Evolutionary conservation across 30 jellyfish, hydroid and myxozoan species (phyloP).

Genomic region (Turritopsis rubra): DNA sequence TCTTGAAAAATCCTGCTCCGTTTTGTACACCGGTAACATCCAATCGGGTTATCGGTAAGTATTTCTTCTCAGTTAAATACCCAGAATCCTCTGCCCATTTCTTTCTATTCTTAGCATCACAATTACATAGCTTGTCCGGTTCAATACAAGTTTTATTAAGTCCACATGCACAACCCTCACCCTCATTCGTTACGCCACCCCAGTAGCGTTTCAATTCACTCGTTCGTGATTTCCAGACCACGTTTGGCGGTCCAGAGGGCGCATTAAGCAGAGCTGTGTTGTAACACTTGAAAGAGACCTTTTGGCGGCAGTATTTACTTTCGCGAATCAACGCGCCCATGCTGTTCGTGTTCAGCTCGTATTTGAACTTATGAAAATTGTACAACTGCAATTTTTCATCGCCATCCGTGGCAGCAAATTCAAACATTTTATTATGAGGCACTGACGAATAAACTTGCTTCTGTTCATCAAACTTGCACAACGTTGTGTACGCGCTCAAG

Average conservation of each 20-base stretch:
- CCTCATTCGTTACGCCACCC: slow-evolving; percentile 88
- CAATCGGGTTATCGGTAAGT: slow-evolving; percentile 60
- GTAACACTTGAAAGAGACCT: slow-evolving; percentile 55
- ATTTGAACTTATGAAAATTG: slow-evolving; percentile 43
- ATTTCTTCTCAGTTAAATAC: slow-evolving; percentile 54
- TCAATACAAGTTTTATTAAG: slow-evolving; percentile 52
- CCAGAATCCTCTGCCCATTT: slow-evolving; percentile 79
- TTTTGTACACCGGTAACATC: slow-evolving; percentile 55
- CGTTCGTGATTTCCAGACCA: slow-evolving; percentile 59
- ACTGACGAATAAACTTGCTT: slow-evolving; percentile 43
- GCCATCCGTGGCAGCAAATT: slow-evolving; percentile 47
- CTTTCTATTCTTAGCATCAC: slow-evolving; percentile 62
- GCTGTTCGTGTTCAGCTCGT: slow-evolving; percentile 52
- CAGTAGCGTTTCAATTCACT: slow-evolving; percentile 60
- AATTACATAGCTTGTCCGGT: slow-evolving; percentile 61
- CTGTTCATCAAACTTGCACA: slow-evolving; percentile 33
- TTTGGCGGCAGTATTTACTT: slow-evolving; percentile 63
- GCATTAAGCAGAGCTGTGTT: slow-evolving; percentile 57
- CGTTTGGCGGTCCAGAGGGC: slow-evolving; percentile 78
- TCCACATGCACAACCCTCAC: slow-evolving; percentile 84
- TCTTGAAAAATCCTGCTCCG: slow-evolving; percentile 46
- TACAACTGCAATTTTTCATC: slow-evolving; percentile 38
- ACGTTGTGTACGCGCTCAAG: slow-evolving; percentile 30
- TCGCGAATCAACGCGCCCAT: slow-evolving; percentile 59
- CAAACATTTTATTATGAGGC: slow-evolving; percentile 48